Evolutionary conservation across 2,797 vertebrate genomes (phyloP).

Genomic region (Tapirus indicus): DNA sequence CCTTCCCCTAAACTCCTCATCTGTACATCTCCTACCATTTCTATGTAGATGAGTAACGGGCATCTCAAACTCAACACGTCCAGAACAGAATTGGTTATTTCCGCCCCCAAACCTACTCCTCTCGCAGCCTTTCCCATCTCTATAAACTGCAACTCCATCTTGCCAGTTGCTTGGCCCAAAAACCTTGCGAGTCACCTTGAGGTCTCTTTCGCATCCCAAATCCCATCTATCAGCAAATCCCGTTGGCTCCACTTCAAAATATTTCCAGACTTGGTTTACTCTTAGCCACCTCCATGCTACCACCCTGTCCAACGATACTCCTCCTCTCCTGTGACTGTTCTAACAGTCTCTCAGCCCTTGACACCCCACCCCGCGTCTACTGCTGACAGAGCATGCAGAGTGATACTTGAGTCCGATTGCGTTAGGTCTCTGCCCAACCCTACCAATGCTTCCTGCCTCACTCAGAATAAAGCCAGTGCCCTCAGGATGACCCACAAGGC

Average conservation of each 20-base stretch:
- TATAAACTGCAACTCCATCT: background rate
- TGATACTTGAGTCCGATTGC: background rate
- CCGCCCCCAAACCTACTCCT: background rate
- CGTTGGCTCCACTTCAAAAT: background rate
- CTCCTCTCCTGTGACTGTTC: background rate
- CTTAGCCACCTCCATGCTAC: background rate
- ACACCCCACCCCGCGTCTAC: background rate
- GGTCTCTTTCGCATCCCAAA: background rate
- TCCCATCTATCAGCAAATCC: background rate
- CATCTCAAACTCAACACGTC: background rate
- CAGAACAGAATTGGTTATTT: background rate
- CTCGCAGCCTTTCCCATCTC: background rate
- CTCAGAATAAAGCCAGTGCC: background rate
- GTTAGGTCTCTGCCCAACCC: background rate
- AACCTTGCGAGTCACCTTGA: background rate
- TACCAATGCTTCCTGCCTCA: background rate
- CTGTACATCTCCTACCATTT: accelerated
- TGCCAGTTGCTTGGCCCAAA: background rate
- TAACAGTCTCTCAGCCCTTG: background rate
- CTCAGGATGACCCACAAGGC: background rate
- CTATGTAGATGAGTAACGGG: background rate
- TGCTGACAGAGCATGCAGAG: background rate
- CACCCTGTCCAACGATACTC: background rate
- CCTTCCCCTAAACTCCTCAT: background rate
- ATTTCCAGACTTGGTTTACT: background rate